Evolutionary conservation across 2,113 vertebrate species (phyloP).

Genomic region (Catharus bicknelli): DNA sequence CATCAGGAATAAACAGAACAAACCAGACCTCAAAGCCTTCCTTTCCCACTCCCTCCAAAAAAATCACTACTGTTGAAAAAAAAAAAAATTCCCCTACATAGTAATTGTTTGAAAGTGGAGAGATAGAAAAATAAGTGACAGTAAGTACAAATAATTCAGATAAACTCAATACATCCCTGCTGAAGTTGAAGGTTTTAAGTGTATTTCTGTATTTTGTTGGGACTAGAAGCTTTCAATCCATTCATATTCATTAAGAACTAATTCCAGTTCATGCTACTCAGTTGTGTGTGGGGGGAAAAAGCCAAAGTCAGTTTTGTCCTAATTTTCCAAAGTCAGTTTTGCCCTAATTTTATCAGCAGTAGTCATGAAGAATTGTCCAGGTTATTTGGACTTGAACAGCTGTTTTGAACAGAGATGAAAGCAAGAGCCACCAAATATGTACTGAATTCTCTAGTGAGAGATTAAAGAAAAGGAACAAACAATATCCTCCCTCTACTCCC

Average conservation of each 20-base stretch:
- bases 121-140: not conserved
- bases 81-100: accelerated
- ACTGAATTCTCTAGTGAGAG: not conserved
- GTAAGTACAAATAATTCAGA: not conserved
- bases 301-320: not conserved
- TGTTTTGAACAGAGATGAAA: not conserved
- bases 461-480: not conserved
- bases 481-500: not conserved
- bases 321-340: not conserved
- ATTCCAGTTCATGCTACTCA: not conserved
- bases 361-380: not conserved
- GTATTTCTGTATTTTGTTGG: not conserved
- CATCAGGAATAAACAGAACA: not conserved
- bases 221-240: not conserved
- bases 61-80: accelerated
- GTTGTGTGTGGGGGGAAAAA: accelerated
- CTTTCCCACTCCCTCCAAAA: not conserved
- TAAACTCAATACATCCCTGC: not conserved
- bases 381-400: not conserved
- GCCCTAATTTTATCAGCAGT: not conserved
- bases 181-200: not conserved
- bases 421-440: not conserved
- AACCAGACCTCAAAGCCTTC: not conserved
- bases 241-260: not conserved
- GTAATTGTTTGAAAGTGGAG: not conserved